These are phyloP conservation scores for Drosophila truncata DNA, from an alignment of 1,140 invertebrate species.

Conservation along the genomic window DNA sequence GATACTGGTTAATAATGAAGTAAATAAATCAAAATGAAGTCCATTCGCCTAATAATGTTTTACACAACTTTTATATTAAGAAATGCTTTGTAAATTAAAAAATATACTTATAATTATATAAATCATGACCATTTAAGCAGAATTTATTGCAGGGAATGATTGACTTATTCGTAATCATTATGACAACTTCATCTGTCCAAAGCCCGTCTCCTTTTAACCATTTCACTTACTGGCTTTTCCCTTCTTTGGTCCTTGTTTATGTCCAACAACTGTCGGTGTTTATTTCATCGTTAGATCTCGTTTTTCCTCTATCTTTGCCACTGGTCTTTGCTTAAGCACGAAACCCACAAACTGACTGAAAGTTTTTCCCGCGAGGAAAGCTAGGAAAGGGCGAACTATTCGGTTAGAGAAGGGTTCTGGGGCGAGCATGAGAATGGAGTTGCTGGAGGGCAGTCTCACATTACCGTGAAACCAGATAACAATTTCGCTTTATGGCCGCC, in stretches of 20 bases:
- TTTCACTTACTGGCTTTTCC: constrained; percentile 30
- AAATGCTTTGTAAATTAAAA: too few species aligned
- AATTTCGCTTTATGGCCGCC: constrained; percentile 68
- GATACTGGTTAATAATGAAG: too few species aligned
- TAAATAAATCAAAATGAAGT: too few species aligned
- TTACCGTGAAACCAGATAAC: constrained; percentile 78
- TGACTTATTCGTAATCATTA: too few species aligned
- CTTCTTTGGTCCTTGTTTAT: constrained; percentile 31
- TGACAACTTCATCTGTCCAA: neutral
- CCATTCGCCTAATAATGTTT: too few species aligned
- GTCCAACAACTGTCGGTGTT: constrained; percentile 58
- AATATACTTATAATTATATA: too few species aligned
- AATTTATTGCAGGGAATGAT: too few species aligned
- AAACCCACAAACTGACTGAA: constrained; percentile 13
- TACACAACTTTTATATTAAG: too few species aligned
- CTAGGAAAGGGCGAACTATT: constrained; percentile 16
- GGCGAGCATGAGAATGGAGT: neutral
- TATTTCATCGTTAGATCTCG: constrained; percentile 57
- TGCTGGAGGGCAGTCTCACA: constrained; percentile 40
- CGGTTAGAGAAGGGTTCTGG: neutral
- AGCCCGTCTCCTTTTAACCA: constrained; percentile 3
- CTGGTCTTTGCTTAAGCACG: constrained; percentile 25
- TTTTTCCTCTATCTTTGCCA: constrained; percentile 20
- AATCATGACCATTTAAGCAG: too few species aligned
- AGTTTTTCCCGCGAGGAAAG: constrained; percentile 5